Evolutionary conservation across 2,888 invertebrate genomes (phyloP).

Genomic region (Drosophila leonis): DNA sequence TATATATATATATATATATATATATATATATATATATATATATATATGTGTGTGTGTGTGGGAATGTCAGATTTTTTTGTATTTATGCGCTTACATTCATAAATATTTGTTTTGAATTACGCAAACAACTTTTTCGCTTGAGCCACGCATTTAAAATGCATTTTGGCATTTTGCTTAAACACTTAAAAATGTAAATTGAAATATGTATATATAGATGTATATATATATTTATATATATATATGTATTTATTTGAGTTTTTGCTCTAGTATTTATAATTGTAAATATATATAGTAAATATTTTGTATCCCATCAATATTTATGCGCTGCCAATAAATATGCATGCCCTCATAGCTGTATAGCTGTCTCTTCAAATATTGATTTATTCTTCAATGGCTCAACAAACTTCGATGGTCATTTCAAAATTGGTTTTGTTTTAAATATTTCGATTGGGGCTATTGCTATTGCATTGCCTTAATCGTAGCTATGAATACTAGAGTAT

Average conservation of each 20-base stretch:
- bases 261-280: slow-evolving; percentile 50
- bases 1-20: slow-evolving; percentile 29
- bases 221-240: slow-evolving; percentile 25
- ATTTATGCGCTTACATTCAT: slow-evolving; percentile 48
- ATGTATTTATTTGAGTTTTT: slow-evolving; percentile 35
- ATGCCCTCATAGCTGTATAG: slow-evolving; percentile 18
- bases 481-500: slow-evolving; percentile 20
- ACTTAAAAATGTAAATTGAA: slow-evolving; percentile 74
- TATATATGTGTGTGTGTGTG: slow-evolving; percentile 28
- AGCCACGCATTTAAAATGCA: slow-evolving; percentile 69
- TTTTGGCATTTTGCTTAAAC: slow-evolving; percentile 73
- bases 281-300: slow-evolving; percentile 50
- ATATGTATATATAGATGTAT: slow-evolving; percentile 38
- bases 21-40: slow-evolving; percentile 31
- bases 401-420: slow-evolving; percentile 53
- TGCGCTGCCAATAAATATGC: slow-evolving; percentile 58
- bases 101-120: slow-evolving; percentile 61
- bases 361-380: slow-evolving; percentile 39
- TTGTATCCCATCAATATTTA: slow-evolving; percentile 65
- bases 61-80: slow-evolving; percentile 24
- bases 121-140: slow-evolving; percentile 52
- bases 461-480: slow-evolving; percentile 18
- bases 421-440: slow-evolving; percentile 32
- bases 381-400: slow-evolving; percentile 35
- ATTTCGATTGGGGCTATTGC: slow-evolving; percentile 20